Conservation (phyloP, 1,140 invertebrate species). For the Trachelipus rathkii region DNA sequence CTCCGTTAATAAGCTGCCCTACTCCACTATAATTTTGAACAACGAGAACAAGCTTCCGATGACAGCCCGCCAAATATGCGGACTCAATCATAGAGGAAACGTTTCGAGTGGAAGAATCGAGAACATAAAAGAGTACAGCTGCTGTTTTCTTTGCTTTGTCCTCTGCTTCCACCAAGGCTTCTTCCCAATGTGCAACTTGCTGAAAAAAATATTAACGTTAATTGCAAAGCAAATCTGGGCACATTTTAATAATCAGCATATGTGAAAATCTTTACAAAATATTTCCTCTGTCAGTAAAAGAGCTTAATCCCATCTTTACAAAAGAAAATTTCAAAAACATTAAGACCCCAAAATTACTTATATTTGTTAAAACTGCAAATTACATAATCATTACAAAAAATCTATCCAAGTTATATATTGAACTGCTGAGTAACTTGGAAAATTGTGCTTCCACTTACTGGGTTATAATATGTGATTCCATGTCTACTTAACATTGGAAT, state of each 20-base stretch:
- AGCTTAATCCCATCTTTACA: not conserved
- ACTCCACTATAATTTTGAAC: conserved; percentile 72
- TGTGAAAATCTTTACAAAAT: too few relatives aligned
- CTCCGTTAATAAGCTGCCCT: conserved; percentile 68
- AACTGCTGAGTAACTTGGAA: too few relatives aligned
- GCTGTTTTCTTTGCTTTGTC: conserved; percentile 88
- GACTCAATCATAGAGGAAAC: conserved; percentile 89
- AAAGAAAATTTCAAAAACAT: not conserved
- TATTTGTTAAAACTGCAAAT: too few relatives aligned
- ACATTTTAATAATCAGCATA: too few relatives aligned
- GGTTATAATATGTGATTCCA: conserved; percentile 93
- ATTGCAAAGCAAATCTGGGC: not conserved
- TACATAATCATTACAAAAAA: too few relatives aligned
- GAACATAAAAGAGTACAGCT: conserved; percentile 83
- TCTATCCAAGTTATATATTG: too few relatives aligned
- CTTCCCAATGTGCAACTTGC: conserved; percentile 94
- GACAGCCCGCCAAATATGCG: conserved; percentile 71
- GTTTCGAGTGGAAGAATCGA: conserved; percentile 88
- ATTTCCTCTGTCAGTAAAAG: too few relatives aligned
- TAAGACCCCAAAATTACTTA: too few relatives aligned
- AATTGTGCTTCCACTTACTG: conserved; percentile 60
- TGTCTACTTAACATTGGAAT: conserved; percentile 84
- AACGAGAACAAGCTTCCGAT: conserved; percentile 79
- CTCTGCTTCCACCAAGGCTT: conserved; percentile 88
- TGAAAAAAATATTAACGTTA: conserved; percentile 52